phyloP scores from a whole-genome alignment of 2,113 vertebrate genomes.

The Setophaga petechia region DNA sequence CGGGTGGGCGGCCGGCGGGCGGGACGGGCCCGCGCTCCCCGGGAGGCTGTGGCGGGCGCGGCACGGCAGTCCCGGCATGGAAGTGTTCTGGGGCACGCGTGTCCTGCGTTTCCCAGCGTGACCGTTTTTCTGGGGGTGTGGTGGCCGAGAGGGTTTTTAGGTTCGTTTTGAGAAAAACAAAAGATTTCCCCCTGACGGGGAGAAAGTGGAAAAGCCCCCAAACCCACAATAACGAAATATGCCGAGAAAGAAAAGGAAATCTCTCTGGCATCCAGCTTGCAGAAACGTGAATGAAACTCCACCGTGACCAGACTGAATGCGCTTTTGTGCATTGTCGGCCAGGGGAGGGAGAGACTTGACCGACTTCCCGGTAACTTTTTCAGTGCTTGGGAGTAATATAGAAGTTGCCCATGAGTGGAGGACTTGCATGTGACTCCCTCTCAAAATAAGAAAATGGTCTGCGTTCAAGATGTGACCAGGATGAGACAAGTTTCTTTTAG shows the following conservation, averaged over 20 bases:
- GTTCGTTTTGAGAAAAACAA: neutral
- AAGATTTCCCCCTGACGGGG: neutral
- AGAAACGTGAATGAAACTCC: slow-evolving; percentile 33
- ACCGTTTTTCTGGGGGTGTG: neutral
- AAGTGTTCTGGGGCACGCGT: neutral
- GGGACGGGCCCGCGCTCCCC: neutral
- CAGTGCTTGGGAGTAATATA: slow-evolving; percentile 11
- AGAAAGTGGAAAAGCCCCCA: neutral
- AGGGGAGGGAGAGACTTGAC: neutral
- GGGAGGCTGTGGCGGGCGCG: neutral
- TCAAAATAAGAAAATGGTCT: neutral
- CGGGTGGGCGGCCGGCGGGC: neutral
- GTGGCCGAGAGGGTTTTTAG: neutral
- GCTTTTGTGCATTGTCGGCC: neutral
- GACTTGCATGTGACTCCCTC: neutral
- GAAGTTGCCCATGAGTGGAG: slow-evolving; percentile 39
- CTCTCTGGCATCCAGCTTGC: neutral
- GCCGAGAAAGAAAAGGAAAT: neutral
- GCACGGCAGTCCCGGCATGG: rapidly evolving
- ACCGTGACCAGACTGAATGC: neutral
- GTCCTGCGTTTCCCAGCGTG: neutral
- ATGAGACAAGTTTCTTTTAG: neutral
- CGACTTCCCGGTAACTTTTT: slow-evolving; percentile 53
- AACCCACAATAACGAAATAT: neutral
- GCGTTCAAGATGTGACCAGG: slow-evolving; percentile 49